phyloP scores from a whole-genome alignment of 2,113 vertebrate genomes.

The Illadopsis cleaveri region DNA sequence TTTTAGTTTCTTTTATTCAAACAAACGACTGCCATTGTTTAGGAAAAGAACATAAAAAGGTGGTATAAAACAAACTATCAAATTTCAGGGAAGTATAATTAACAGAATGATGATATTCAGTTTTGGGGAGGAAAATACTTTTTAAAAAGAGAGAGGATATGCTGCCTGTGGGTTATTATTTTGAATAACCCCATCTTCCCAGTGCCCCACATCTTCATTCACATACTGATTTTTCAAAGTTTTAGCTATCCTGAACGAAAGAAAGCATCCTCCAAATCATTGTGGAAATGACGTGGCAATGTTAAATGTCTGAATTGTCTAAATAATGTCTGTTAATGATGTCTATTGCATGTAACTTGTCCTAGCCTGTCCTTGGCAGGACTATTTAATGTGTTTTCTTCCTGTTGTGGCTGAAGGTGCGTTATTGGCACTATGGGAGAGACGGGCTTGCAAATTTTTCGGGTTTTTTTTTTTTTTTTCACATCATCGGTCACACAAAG shows the following conservation, averaged over 20 bases:
- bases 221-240: not conserved
- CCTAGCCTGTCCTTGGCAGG: constrained; percentile 9
- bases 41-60: not conserved
- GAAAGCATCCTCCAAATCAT: not conserved
- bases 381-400: constrained; percentile 1
- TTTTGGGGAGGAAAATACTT: not conserved
- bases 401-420: not conserved
- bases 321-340: constrained; percentile 11
- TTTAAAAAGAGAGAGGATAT: not conserved
- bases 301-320: not conserved
- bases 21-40: not conserved
- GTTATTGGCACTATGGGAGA: constrained; percentile 13
- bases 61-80: not conserved
- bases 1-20: not conserved
- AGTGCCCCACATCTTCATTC: not conserved
- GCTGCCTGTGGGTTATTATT: not conserved
- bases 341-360: not conserved
- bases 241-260: not conserved
- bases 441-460: not conserved
- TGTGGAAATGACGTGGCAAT: not conserved
- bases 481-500: constrained; percentile 22
- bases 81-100: not conserved
- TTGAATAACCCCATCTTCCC: not conserved
- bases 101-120: not conserved
- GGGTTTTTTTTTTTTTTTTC: not conserved